Conservation (phyloP, 2,797 vertebrate species). For the Setipinna tenuifilis region DNA sequence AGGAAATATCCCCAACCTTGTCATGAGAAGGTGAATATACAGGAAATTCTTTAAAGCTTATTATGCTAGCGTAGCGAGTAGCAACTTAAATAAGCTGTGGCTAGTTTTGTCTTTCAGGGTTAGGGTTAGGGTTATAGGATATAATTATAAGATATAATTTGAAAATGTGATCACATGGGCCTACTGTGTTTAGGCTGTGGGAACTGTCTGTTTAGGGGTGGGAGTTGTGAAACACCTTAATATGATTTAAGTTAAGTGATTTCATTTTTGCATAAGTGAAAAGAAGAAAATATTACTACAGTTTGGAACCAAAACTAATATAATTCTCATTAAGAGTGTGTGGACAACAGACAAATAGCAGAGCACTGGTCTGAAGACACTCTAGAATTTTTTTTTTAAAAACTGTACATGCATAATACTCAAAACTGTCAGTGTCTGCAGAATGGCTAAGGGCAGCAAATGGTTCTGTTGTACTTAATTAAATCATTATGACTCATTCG, state of each 20-base stretch:
- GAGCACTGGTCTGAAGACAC: not conserved
- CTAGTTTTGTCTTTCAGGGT: not conserved
- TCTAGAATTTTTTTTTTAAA: not conserved
- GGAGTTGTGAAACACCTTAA: not conserved
- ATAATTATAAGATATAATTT: too few relatives aligned
- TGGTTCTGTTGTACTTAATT: slow-evolving; percentile 13
- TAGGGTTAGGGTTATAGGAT: too few relatives aligned
- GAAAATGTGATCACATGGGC: too few relatives aligned
- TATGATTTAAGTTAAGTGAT: not conserved
- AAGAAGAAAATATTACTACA: not conserved
- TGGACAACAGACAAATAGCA: not conserved
- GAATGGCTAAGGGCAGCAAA: not conserved
- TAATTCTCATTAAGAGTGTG: too few relatives aligned
- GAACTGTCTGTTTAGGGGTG: not conserved
- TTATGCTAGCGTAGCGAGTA: too few relatives aligned
- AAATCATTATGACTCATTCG: slow-evolving; percentile 20
- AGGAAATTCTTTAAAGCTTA: not conserved
- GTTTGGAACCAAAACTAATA: not conserved
- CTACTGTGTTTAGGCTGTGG: not conserved
- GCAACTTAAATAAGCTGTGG: not conserved
- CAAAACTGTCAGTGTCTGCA: not conserved
- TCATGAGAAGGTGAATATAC: not conserved
- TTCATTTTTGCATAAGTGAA: not conserved
- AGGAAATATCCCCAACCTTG: not conserved
- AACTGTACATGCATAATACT: not conserved